Percentiles rank a stretch among this genome's conserved stretches.
phyloP scores from a whole-genome alignment of 2,888 invertebrate genomes.

The Rotaria sp. region DNA sequence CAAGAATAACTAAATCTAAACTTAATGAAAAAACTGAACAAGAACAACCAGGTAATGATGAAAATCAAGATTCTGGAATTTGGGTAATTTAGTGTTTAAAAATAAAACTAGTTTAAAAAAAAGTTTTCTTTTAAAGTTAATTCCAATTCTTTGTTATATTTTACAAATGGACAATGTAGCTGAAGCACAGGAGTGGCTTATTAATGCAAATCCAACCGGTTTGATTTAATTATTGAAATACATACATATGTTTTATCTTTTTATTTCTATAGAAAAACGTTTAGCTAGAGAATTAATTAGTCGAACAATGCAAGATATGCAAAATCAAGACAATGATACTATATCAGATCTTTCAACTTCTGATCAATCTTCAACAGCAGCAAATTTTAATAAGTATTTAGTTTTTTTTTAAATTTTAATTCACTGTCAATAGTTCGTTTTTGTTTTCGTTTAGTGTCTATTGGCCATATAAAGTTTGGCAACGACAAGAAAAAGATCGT shows the following conservation, averaged over 20 bases:
- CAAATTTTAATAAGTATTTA: not conserved
- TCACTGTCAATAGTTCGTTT: too few species aligned
- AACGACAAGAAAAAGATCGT: not conserved
- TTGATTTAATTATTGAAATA: not conserved
- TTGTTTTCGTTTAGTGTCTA: not conserved
- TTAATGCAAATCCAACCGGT: not conserved
- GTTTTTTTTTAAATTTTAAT: too few species aligned
- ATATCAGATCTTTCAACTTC: not conserved
- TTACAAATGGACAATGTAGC: not conserved
- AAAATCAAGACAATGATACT: not conserved
- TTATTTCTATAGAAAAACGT: not conserved
- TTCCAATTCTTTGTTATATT: conserved; percentile 9
- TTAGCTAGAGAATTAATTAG: conserved; percentile 12
- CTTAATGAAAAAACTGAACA: not conserved
- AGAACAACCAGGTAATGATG: not conserved
- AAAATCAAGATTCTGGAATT: conserved; percentile 7
- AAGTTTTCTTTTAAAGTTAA: not conserved
- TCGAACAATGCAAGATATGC: conserved; percentile 17
- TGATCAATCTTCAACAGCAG: not conserved
- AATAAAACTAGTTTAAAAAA: too few species aligned
- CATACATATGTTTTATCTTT: not conserved
- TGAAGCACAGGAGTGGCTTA: conserved; percentile 3
- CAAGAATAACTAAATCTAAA: not conserved
- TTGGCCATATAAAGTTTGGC: conserved; percentile 3
- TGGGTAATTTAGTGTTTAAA: not conserved